Evolutionary conservation across 2,888 invertebrate species (phyloP).

Genomic region (Gnatocerus cornutus): DNA sequence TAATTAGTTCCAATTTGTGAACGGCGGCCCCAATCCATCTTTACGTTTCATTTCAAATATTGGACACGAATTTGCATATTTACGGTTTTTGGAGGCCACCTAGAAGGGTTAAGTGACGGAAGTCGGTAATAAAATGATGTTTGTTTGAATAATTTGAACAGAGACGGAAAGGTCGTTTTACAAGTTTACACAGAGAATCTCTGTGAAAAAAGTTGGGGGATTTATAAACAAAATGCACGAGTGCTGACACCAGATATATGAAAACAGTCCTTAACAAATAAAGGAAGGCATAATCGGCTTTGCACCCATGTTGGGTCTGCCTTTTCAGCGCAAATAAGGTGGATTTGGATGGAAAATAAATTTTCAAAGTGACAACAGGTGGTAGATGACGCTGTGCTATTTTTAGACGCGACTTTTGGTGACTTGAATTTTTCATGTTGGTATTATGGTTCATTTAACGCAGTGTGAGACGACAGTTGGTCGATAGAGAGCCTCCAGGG

Average conservation of each 20-base stretch:
- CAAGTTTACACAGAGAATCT: constrained; percentile 22
- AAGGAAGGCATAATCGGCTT: constrained; percentile 22
- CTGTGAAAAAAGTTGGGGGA: constrained; percentile 11
- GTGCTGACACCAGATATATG: constrained; percentile 7
- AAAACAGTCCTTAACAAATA: constrained; percentile 22
- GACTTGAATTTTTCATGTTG: neutral
- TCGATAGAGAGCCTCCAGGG: neutral
- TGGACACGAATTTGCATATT: constrained; percentile 32
- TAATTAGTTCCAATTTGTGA: constrained; percentile 37
- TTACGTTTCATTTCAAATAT: constrained; percentile 9
- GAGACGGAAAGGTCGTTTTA: constrained; percentile 28
- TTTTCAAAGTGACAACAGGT: constrained; percentile 21
- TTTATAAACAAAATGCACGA: constrained; percentile 17
- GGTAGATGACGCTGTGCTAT: neutral
- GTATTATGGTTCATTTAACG: neutral
- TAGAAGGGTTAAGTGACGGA: constrained; percentile 34
- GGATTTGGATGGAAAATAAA: constrained; percentile 9
- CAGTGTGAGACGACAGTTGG: neutral
- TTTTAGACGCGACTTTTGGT: neutral
- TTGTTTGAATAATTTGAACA: constrained; percentile 31
- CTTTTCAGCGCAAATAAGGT: constrained; percentile 8
- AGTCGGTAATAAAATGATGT: constrained; percentile 32
- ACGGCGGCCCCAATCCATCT: constrained; percentile 34
- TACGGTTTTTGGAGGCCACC: constrained; percentile 18
- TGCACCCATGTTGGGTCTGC: constrained; percentile 18